A percentile compares a stretch with the other conserved stretches of the same genome.
Conservation (phyloP, 2,113 vertebrate species). For the Podarcis raffonei region DNA sequence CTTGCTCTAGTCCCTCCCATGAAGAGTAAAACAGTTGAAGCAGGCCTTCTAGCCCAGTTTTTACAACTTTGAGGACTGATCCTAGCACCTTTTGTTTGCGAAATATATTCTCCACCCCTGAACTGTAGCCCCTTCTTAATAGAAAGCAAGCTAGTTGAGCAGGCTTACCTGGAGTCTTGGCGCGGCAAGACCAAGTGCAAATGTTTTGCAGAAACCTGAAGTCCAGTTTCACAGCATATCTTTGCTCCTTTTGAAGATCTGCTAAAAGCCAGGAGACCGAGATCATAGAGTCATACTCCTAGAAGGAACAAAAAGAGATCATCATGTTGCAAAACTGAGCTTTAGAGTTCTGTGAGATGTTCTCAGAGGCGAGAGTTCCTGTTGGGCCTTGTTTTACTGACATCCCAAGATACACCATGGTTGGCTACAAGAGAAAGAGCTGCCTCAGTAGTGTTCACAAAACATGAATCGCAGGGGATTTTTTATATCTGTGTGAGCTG, state of each 20-base stretch:
- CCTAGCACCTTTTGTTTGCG: not conserved
- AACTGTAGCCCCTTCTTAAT: not conserved
- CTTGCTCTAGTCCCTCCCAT: too few species aligned
- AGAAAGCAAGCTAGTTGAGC: not conserved
- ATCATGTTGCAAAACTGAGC: not conserved
- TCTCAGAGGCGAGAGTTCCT: not conserved
- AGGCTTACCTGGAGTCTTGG: constrained; percentile 3
- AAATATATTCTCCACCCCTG: too few species aligned
- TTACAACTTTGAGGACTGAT: not conserved
- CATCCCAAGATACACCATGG: not conserved
- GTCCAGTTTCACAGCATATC: constrained; percentile 5
- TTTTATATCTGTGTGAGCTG: not conserved
- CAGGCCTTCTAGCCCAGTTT: too few species aligned
- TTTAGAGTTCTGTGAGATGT: not conserved
- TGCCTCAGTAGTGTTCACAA: not conserved
- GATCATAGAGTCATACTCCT: constrained; percentile 18
- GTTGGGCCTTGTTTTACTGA: not conserved
- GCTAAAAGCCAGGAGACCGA: not conserved
- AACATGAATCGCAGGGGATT: not conserved
- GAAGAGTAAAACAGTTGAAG: too few species aligned
- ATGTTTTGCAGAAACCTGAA: not conserved
- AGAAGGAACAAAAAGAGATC: not conserved
- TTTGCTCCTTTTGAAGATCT: not conserved
- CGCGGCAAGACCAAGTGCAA: not conserved
- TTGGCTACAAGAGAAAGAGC: not conserved